Conservation (phyloP, 2,888 invertebrate species). For the Terebella lapidaria region DNA sequence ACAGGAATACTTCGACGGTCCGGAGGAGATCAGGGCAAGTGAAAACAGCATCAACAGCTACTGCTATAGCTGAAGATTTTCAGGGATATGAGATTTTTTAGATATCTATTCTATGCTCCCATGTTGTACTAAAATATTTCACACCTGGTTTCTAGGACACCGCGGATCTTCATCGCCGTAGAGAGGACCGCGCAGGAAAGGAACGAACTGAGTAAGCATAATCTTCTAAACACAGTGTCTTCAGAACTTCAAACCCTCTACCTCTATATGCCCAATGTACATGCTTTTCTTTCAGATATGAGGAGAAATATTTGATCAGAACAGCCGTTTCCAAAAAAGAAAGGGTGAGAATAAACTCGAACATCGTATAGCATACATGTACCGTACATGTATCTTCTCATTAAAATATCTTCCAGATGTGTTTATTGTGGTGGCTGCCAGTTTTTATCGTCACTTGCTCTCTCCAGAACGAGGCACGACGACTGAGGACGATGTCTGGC, state of each 20-base stretch:
- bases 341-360: too few species aligned
- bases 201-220: neutral
- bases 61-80: neutral
- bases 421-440: neutral
- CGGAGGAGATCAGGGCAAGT: constrained; percentile 21
- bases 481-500: neutral
- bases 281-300: constrained; percentile 2
- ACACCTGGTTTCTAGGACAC: constrained; percentile 1
- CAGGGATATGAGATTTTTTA: too few species aligned
- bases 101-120: too few species aligned
- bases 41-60: too few species aligned
- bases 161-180: neutral
- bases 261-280: too few species aligned
- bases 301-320: neutral
- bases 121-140: too few species aligned
- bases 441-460: neutral
- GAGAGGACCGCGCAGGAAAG: neutral
- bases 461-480: neutral
- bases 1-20: constrained; percentile 20
- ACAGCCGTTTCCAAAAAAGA: constrained; percentile 2
- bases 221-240: neutral
- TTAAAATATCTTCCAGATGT: neutral
- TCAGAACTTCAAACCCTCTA: too few species aligned
- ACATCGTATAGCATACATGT: too few species aligned
- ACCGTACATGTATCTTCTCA: neutral